A percentile compares a stretch with the other conserved stretches of the same genome.
Conservation (phyloP, 2,888 invertebrate species). For the Eilema depressum region DNA sequence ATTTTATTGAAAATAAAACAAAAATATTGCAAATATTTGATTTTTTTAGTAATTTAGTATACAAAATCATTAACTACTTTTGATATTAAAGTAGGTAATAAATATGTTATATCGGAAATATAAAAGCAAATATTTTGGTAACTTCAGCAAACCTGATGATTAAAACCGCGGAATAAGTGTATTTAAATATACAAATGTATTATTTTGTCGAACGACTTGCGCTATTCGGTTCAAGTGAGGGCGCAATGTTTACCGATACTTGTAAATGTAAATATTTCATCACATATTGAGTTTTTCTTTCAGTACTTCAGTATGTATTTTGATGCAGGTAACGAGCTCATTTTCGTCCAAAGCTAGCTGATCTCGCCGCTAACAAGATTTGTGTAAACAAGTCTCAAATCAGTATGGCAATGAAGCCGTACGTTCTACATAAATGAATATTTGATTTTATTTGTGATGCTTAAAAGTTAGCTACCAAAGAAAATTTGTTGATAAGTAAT, state of each 20-base stretch:
- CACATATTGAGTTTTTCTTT: conserved; percentile 52
- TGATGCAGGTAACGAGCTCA: conserved; percentile 61
- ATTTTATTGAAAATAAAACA: too few species aligned
- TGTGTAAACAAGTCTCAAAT: conserved; percentile 69
- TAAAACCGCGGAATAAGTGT: not conserved
- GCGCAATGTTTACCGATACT: conserved; percentile 53
- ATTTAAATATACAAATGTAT: conserved; percentile 20
- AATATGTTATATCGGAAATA: not conserved
- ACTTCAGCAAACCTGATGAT: not conserved
- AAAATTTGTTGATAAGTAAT: conserved; percentile 44
- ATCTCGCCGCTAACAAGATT: conserved; percentile 69
- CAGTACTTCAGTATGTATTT: conserved; percentile 47
- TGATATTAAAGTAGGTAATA: too few species aligned
- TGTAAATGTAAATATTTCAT: conserved; percentile 40
- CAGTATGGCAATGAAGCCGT: conserved; percentile 60
- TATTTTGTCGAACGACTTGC: conserved; percentile 34
- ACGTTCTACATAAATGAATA: conserved; percentile 56
- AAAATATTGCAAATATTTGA: too few species aligned
- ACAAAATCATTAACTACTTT: too few species aligned
- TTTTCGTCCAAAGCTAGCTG: conserved; percentile 55
- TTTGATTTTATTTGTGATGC: conserved; percentile 53
- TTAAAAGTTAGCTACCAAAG: conserved; percentile 47
- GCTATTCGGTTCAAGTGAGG: conserved; percentile 32
- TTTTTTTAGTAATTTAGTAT: too few species aligned
- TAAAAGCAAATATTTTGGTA: not conserved